Evolutionary conservation across 2,113 vertebrate genomes (phyloP).

Genomic region (Colossoma macropomum): DNA sequence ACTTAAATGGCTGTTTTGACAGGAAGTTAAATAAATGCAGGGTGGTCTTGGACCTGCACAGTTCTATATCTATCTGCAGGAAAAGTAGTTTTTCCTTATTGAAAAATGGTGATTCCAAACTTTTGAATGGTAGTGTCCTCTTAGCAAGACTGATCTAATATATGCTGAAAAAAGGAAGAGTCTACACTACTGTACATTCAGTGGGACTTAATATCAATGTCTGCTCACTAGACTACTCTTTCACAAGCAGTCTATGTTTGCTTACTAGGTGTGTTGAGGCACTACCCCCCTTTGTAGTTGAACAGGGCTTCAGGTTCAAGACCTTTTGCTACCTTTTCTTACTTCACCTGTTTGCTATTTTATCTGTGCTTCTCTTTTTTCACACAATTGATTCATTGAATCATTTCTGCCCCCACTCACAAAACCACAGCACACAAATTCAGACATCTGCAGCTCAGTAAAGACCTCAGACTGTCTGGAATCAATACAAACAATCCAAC

Average conservation of each 20-base stretch:
- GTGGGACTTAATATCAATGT: not conserved
- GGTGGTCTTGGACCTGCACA: too few relatives aligned
- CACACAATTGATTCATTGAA: constrained; percentile 3
- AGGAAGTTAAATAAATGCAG: too few relatives aligned
- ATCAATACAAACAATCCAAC: not conserved
- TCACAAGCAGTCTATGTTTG: constrained; percentile 58
- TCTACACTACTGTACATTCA: not conserved
- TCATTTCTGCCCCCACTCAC: not conserved
- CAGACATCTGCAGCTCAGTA: not conserved
- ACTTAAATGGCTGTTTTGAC: too few relatives aligned
- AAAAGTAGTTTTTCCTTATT: too few relatives aligned
- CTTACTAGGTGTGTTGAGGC: constrained; percentile 66
- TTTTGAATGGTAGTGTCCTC: too few relatives aligned
- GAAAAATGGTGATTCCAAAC: too few relatives aligned
- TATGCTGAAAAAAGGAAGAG: not conserved
- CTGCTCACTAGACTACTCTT: not conserved
- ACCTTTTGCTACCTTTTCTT: not conserved
- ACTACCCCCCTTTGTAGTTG: constrained; percentile 55
- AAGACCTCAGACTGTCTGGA: not conserved
- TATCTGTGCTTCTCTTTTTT: not conserved
- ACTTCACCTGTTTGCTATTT: not conserved
- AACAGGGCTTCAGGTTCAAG: not conserved
- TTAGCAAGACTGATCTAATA: too few relatives aligned
- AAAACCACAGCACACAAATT: not conserved
- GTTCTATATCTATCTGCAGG: too few relatives aligned